Conservation (phyloP, 1,140 invertebrate species). For the Protaetia brevitarsis region DNA sequence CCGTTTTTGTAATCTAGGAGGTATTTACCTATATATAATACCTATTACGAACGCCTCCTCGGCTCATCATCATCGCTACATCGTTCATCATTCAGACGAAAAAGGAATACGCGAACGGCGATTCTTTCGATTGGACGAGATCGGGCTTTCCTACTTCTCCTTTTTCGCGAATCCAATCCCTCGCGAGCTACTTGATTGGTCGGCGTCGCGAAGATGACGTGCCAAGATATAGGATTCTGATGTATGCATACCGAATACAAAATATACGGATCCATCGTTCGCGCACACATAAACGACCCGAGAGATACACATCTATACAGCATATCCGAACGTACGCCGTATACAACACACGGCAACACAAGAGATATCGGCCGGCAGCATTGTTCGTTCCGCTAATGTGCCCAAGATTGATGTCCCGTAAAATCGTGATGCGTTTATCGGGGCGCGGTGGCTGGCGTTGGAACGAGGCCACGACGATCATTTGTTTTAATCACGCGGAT, state of each 20-base stretch:
- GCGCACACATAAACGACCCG: not conserved
- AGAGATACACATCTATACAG: not conserved
- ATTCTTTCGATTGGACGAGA: not conserved
- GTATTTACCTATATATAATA: no score
- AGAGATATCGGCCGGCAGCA: not conserved
- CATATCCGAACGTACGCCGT: no score
- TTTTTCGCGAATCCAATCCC: constrained; percentile 3
- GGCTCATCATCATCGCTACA: not conserved
- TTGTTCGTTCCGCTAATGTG: constrained; percentile 1
- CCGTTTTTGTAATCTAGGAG: no score
- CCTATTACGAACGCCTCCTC: not conserved
- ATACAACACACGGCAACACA: not conserved
- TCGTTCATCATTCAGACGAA: constrained; percentile 2
- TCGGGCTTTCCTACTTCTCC: constrained; percentile 1
- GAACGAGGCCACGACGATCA: not conserved
- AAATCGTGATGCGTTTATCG: constrained; percentile 11
- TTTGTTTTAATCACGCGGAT: constrained; percentile 14
- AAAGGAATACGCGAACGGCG: constrained; percentile 6
- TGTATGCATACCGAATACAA: not conserved
- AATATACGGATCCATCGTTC: not conserved
- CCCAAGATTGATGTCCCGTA: constrained; percentile 6
- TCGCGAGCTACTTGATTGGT: constrained; percentile 7
- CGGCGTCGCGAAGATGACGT: not conserved
- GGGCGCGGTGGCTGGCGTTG: not conserved
- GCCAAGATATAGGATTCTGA: not conserved